Percentiles rank a stretch among this genome's conserved stretches.
Conservation (phyloP, 1,140 invertebrate genomes). For the Camponotus pennsylvanicus region DNA sequence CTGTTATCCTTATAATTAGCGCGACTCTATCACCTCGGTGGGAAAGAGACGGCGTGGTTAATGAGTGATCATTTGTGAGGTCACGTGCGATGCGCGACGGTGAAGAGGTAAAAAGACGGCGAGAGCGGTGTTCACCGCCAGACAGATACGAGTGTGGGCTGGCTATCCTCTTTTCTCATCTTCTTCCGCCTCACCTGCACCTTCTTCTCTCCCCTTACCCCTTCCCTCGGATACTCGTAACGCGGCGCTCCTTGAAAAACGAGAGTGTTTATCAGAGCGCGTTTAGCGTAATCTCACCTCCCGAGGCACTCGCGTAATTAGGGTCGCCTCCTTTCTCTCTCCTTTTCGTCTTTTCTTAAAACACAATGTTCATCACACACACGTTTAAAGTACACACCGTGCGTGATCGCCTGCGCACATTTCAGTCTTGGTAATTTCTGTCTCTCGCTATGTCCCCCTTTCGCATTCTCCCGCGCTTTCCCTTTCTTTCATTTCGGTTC, state of each 20-base stretch:
- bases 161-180: constrained; percentile 61
- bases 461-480: neutral
- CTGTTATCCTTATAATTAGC: constrained; percentile 47
- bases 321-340: constrained; percentile 56
- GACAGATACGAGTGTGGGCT: constrained; percentile 70
- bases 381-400: neutral
- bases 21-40: constrained; percentile 55
- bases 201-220: neutral
- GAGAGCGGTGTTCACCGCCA: constrained; percentile 47
- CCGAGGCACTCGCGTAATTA: constrained; percentile 82
- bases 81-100: constrained; percentile 53
- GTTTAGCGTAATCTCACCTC: constrained; percentile 82
- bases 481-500: neutral
- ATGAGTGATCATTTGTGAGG: constrained; percentile 77
- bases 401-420: neutral
- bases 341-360: constrained; percentile 34
- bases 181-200: constrained; percentile 35
- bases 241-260: constrained; percentile 75
- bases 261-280: constrained; percentile 82
- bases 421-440: constrained; percentile 69
- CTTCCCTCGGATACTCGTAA: neutral
- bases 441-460: constrained; percentile 51
- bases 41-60: constrained; percentile 70
- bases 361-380: neutral
- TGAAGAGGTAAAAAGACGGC: constrained; percentile 34